Base-by-base conservation (phyloP, 2,888 invertebrate species). In the Lithophane socia region DNA sequence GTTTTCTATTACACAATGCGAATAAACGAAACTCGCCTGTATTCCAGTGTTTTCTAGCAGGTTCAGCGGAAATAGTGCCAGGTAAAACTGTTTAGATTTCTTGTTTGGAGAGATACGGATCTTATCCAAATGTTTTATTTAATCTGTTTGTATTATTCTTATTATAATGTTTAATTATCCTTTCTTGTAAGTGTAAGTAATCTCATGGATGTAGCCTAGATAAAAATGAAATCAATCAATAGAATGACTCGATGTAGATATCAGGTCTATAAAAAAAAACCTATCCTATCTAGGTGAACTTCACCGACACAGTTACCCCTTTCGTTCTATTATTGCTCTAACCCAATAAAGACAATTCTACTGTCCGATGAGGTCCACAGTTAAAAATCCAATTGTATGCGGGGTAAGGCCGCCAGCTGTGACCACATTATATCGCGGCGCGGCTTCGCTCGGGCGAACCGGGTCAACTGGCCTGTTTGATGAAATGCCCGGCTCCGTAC, bases 371-470 rank as follows among this genome's bases (percentile, higher is more conserved):
- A 89, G 89, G 88, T 89, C 89, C 86, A 85, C 88, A 90, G 93
- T 94, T 93, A 94, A 94, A 94, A 94, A 92, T 93, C 92, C 93
- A 93, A 94, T 94, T 92, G 93, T 91, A 92, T 90, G 90, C 91
- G 91, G 92, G 88, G 88, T 87, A 84, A 86, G 89, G 89, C 77
- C 90, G 89, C 87, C 94, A 92, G 93, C 92, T 92, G 93, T 87
- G 93, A 94, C 94, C 93, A 92, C 93, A 92, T 92, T 93, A 92
- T 94, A 93, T 93, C 89, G 90, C 86, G 87, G 87, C 91, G 90
- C 90, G 90, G 90, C 92, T 92, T 92, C 86, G 90, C 86, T 87
- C 88, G 86, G 82, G 86, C 86, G 86, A 92, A 91, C 85, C 90
- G 90, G 93, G 93, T 93, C 94, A 93, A 89, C 89, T 89, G 89